Evolutionary conservation across 2,888 invertebrate genomes (phyloP), one percentile per base, ranked within the genome.

Genomic region (Iselma pallidipennis): DNA sequence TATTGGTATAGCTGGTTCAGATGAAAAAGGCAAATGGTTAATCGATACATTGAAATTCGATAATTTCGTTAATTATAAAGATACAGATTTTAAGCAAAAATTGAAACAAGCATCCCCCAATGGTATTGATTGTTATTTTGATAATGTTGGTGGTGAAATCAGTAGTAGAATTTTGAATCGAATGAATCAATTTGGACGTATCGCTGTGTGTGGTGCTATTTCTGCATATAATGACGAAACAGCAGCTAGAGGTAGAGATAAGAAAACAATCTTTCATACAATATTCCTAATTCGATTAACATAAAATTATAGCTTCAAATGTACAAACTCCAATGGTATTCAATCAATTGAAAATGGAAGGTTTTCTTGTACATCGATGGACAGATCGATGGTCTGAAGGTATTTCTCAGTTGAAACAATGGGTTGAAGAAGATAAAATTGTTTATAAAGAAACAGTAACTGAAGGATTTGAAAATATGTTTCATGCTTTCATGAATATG

Each of bases 51-150:
- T 90, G 1, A 87, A 87, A 3, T 91, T 90, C 72, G 88, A 91
- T 75, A 78, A 82, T 65, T 88, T 86, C 4, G 88, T 87, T 65
- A 91, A 91, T 80, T 91, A 91, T 79, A 91, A n/a, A n/a, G 88
- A 84, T 1, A 82, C 80, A 6, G 77, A 88, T 71, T 69, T 89
- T 49, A 76, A 77, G 0, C 74, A 82, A 85, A 63, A 84, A 31
- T 79, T 91, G 12, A 84, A 84, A 66, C 80, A 86, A 76, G 82
- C 80, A 52, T 89, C 89, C 10, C 89, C 90, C 0, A 81, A 88
- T 19, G 91, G 91, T 2, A 79, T 91, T 0, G 90, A 91, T 74
- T 88, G 89, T 74, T 91, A 89, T 73, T 91, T 91, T 74, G 91
- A 91, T 74, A 91, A 91, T 78, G 91, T 91, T 49, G 91, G 90